These are phyloP conservation scores for Poecilia velifera DNA, from an alignment of 2,797 vertebrate genomes.

Conservation along the genomic window DNA sequence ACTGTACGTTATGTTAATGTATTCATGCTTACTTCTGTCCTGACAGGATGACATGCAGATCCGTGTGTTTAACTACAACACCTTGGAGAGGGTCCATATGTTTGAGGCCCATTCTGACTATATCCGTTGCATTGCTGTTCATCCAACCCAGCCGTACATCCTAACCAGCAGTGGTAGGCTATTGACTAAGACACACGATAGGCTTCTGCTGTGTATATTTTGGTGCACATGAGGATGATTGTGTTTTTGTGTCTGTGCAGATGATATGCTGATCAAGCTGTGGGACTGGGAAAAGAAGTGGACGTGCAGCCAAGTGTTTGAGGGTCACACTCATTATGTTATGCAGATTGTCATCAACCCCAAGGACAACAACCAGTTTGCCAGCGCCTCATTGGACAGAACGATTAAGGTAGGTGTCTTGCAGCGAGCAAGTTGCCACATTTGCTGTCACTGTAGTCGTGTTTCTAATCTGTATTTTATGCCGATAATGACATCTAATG, in stretches of 20 bases:
- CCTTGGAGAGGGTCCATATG: slow-evolving; percentile 96
- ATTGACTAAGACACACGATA: neutral
- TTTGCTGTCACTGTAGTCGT: neutral
- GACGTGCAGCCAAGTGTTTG: slow-evolving; percentile 98
- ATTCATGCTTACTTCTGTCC: neutral
- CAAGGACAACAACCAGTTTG: slow-evolving; percentile 99
- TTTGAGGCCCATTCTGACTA: slow-evolving; percentile 98
- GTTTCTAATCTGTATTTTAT: neutral
- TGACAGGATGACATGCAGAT: slow-evolving; percentile 98
- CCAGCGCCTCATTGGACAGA: slow-evolving; percentile 94
- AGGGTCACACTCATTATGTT: slow-evolving; percentile 98
- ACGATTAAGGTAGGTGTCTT: slow-evolving; percentile 91
- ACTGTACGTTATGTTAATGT: no score
- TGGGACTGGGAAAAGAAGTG: slow-evolving; percentile 99
- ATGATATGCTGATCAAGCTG: slow-evolving; percentile 99
- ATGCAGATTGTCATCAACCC: slow-evolving; percentile 99
- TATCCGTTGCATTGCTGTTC: slow-evolving; percentile 98
- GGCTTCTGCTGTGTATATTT: neutral
- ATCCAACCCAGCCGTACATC: slow-evolving; percentile 97
- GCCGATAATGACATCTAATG: neutral
- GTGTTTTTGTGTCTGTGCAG: slow-evolving; percentile 71
- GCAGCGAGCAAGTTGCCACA: neutral
- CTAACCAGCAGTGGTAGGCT: slow-evolving; percentile 95
- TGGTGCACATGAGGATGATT: slow-evolving; percentile 2
- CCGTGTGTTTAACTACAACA: slow-evolving; percentile 98